phyloP scores from a whole-genome alignment of 1,140 invertebrate genomes.

The Diprion similis region DNA sequence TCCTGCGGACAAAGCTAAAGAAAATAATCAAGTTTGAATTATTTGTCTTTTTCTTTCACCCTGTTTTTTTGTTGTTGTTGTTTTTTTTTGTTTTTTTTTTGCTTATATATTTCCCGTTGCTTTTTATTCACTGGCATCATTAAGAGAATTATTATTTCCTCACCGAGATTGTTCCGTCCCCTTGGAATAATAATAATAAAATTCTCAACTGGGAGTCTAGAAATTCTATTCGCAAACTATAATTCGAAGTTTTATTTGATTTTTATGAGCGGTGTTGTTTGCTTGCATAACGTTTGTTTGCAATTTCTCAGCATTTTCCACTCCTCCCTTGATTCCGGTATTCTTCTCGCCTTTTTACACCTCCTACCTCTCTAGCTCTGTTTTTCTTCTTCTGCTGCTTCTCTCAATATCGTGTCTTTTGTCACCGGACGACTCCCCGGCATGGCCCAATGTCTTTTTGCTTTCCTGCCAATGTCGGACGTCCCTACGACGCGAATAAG shows the following conservation, averaged over 20 bases:
- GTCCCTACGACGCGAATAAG: too few species aligned
- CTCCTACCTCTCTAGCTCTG: neutral
- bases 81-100: neutral
- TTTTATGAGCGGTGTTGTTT: neutral
- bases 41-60: neutral
- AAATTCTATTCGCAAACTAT: neutral
- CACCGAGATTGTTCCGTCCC: neutral
- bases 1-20: neutral
- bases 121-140: too few species aligned
- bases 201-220: neutral
- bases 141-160: neutral
- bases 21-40: neutral
- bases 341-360: neutral
- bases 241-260: neutral
- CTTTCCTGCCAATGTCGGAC: neutral
- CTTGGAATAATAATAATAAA: too few species aligned
- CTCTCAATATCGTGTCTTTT: neutral
- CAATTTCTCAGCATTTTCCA: neutral
- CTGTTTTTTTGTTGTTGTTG: neutral
- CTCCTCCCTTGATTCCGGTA: neutral
- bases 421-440: neutral
- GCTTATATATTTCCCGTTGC: too few species aligned
- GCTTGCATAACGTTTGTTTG: neutral
- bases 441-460: neutral
- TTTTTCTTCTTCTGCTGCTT: neutral